These are phyloP conservation scores for Zaprionus africanus DNA, from an alignment of 1,140 invertebrate genomes.

Conservation along the genomic window DNA sequence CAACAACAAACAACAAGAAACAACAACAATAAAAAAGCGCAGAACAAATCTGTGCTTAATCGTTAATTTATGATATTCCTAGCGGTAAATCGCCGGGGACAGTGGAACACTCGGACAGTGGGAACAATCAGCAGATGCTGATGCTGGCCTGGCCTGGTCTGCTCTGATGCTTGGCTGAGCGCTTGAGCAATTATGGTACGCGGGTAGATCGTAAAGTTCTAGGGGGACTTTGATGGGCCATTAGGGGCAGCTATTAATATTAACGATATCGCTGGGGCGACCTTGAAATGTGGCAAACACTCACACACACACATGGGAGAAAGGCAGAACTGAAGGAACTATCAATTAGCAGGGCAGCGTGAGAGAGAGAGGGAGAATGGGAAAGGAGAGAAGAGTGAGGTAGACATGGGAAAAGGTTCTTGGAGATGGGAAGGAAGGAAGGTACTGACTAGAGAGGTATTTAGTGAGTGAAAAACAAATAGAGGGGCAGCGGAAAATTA, in stretches of 20 bases:
- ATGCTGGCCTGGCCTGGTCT: background rate
- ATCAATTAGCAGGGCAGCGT: background rate
- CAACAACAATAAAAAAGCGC: slow-evolving; percentile 40
- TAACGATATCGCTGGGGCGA: slow-evolving; percentile 6
- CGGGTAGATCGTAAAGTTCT: slow-evolving; percentile 6
- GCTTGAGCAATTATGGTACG: slow-evolving; percentile 22
- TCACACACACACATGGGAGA: background rate
- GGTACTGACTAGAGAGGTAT: too few relatives aligned
- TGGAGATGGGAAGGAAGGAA: background rate
- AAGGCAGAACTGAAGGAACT: background rate
- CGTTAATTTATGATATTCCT: slow-evolving; percentile 78
- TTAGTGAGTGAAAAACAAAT: too few relatives aligned
- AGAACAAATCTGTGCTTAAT: slow-evolving; percentile 78
- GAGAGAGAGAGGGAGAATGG: background rate
- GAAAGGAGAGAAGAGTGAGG: background rate
- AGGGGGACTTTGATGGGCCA: slow-evolving; percentile 1
- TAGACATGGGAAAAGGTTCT: background rate
- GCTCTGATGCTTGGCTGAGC: background rate
- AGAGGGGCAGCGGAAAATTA: background rate
- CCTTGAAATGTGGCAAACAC: background rate
- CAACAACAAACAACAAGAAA: slow-evolving; percentile 7
- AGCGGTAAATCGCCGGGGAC: slow-evolving; percentile 63
- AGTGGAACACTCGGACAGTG: slow-evolving; percentile 39
- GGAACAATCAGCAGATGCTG: slow-evolving; percentile 55
- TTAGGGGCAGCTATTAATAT: slow-evolving; percentile 8